Evolutionary conservation across 2,113 vertebrate species (phyloP).

Genomic region (Leptobrachium ailaonicum): DNA sequence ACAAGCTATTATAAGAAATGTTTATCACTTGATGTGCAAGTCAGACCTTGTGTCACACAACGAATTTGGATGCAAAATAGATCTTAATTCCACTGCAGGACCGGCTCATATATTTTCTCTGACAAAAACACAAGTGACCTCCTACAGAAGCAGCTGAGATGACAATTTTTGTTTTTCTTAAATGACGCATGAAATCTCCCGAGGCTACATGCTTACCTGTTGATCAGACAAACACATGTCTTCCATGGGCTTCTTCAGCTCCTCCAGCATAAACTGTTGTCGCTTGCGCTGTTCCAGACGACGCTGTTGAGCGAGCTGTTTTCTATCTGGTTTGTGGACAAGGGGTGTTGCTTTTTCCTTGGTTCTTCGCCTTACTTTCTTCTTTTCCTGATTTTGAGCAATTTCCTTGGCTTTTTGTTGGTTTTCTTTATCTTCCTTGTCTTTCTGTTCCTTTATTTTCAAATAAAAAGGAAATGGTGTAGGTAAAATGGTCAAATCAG

Average conservation of each 20-base stretch:
- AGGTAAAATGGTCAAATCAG: no score
- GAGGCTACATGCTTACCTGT: slow-evolving; percentile 66
- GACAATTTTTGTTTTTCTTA: not conserved
- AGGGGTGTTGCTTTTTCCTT: slow-evolving; percentile 57
- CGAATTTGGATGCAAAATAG: no score
- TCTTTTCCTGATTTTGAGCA: slow-evolving; percentile 57
- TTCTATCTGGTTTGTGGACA: slow-evolving; percentile 72
- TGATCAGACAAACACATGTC: slow-evolving; percentile 95
- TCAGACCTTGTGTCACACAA: no score
- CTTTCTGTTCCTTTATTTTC: slow-evolving; percentile 29
- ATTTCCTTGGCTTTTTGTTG: fast-evolving
- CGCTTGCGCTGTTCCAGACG: slow-evolving; percentile 85
- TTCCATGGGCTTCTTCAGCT: slow-evolving; percentile 93
- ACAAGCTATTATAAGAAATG: no score
- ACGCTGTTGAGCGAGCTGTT: slow-evolving; percentile 73
- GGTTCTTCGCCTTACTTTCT: slow-evolving; percentile 75
- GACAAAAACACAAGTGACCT: not conserved
- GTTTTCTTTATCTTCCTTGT: not conserved
- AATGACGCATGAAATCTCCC: not conserved
- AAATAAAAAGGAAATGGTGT: no score
- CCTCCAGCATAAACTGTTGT: slow-evolving; percentile 88
- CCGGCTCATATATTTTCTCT: no score
- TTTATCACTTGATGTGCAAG: no score
- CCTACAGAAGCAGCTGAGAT: not conserved
- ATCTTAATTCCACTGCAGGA: no score